Conservation (phyloP, 2,888 invertebrate genomes). For the Selenia dentaria region DNA sequence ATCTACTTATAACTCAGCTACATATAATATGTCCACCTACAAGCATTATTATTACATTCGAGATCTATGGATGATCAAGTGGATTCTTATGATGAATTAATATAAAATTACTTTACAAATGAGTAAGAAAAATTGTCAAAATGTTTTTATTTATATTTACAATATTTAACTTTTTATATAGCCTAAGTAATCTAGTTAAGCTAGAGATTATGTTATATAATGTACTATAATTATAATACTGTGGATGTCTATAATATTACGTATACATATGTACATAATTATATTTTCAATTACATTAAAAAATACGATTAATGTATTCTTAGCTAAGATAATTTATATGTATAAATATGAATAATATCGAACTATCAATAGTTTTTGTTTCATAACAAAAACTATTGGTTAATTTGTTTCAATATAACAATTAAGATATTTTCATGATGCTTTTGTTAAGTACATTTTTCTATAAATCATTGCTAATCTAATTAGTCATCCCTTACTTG, state of each 20-base stretch:
- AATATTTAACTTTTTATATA: no score
- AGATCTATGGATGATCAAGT: conserved; percentile 1
- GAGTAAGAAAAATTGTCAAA: conserved; percentile 15
- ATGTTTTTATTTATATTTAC: conserved; percentile 7
- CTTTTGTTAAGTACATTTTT: no score
- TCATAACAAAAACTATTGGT: no score
- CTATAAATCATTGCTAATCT: no score
- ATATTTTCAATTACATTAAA: neutral
- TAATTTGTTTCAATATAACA: no score
- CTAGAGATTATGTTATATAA: neutral
- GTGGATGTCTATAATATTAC: conserved; percentile 13
- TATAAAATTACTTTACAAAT: conserved; percentile 14
- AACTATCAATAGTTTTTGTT: no score
- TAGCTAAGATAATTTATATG: neutral
- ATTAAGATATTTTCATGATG: no score
- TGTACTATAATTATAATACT: conserved; percentile 27
- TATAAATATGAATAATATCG: no score
- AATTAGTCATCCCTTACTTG: no score
- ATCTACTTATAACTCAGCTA: neutral
- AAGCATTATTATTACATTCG: conserved; percentile 4
- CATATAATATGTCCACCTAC: neutral
- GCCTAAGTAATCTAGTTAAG: no score
- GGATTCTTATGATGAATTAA: neutral
- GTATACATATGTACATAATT: conserved; percentile 10
- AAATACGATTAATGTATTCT: no score